Base-by-base conservation (phyloP, 2,797 vertebrate species). In the Sebastes matsubarae region DNA sequence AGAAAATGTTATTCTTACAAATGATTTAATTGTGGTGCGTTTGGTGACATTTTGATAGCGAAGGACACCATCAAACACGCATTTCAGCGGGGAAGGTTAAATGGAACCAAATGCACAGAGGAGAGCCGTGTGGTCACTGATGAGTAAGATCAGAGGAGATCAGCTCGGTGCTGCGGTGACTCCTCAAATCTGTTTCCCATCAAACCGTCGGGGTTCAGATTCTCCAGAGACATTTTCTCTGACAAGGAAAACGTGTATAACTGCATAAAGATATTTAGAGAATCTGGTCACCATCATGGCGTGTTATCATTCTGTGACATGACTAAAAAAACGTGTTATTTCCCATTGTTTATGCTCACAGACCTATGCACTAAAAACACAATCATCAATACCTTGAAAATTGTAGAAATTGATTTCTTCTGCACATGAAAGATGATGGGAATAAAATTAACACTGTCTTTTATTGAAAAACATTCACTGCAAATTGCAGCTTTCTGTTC, bases 151-250 rank as follows among this genome's bases (percentile, higher is more conserved):
- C 92, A 93, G 81, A 93, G 86, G 85, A 79, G 80, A 87, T 79
- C 85, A 50, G 75, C 79, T 32, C 10, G 52, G 67, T n/a, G 36
- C 73, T 77, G 67, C 34, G 60, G 78, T 81, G 86, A 89, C 88
- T 86, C 80, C 83, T 84, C 46, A 75, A 77, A 90, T 92, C 93
- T 96, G 95, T 89, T 95, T 93, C 84, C 74, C 84, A 92, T 95
- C 93, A 92, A 71, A 75, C 79, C 63, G n/a, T 32, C 63, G 69
- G 38, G 67, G 72, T 76, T 85, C 83, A 63, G 57, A 58, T 75
- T 85, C 87, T 83, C 88, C 75, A 80, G 81, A 84, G 81, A 72
- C 30, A 72, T 50, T 63, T 76, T 68, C 72, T 63, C 86, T 88
- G 92, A 93, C 93, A 93, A 82, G 89, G 74, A 89, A 93, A 95